These are phyloP conservation scores for Hapalemur alaotrensis DNA, from an alignment of 2,797 vertebrate genomes.

Conservation along the genomic window DNA sequence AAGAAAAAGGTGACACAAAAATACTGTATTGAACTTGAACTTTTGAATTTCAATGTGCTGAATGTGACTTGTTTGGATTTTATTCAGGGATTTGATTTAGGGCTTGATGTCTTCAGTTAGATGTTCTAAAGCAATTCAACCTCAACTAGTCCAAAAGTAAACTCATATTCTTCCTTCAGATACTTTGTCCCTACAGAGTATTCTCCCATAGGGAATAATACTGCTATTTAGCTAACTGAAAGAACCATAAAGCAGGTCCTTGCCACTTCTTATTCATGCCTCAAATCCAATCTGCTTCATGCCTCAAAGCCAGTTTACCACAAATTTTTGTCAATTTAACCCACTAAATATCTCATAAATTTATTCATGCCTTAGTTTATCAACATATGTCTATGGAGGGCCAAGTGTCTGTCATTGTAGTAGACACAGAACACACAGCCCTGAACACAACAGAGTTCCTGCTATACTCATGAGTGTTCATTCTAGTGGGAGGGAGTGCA, in stretches of 20 bases:
- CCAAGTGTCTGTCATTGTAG: background rate
- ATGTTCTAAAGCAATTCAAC: background rate
- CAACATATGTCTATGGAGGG: background rate
- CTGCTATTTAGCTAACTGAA: background rate
- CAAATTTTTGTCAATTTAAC: background rate
- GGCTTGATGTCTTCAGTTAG: background rate
- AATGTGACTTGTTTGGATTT: background rate
- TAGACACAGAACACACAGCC: background rate
- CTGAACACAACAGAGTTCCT: background rate
- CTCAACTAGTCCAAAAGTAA: background rate
- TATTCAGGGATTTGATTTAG: background rate
- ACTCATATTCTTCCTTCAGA: background rate
- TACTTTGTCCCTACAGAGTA: background rate
- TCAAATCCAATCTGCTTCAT: background rate
- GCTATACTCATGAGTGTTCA: background rate
- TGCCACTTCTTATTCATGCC: background rate
- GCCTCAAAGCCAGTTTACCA: background rate
- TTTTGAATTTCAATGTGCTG: background rate
- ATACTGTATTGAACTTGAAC: background rate
- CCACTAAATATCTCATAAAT: background rate
- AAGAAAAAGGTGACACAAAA: background rate
- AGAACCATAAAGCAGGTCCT: background rate
- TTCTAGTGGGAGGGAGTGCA: background rate
- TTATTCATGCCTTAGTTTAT: background rate
- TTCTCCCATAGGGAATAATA: background rate